Evolutionary conservation across 1,140 invertebrate species (phyloP), one percentile per base, ranked within the genome.

Genomic region (Drosophila grimshawi): DNA sequence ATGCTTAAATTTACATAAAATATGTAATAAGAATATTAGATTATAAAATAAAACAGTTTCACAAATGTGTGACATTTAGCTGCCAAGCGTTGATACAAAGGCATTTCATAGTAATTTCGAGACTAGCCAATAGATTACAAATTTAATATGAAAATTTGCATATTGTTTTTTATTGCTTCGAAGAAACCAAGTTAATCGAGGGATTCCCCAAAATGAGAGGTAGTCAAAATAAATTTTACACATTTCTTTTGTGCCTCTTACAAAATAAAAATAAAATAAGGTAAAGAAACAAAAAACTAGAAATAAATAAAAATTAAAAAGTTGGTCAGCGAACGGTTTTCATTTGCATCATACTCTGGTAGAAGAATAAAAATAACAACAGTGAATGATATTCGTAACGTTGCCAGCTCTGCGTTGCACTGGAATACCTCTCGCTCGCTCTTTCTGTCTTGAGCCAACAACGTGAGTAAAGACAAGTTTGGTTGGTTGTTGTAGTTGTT

Each of bases 391-490:
- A 76, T 73, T 76, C 62, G 57, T 63, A 76, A 53, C 57, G 60
- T 59, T 48, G 27, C 7, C 11, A 39, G 39, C 56, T 67, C 64
- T 19, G 29, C 29, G 19, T 68, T 61, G 41, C 69, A 56, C 7
- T 52, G 5, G 33, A 33, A 4, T 43, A 8, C n/a, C 5, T 43
- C 35, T 37, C 4, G 5, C 35, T 37, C 35, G 5, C 2, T 37
- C 10, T n/a, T 32, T 49, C 78, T 78, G 80, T 64, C 55, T 76
- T 76, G 69, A 86, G 71, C 56, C 70, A 64, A 76, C 83, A 88
- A 88, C 77, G 77, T 79, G 74, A 79, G 74, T 63, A 63, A 76
- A 79, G 80, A 89, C 83, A 82, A 89, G 83, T 86, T 86, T 86
- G 82, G 80, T 80, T 83, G 68, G 71, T 86, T 46, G 52, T 57